Evolutionary conservation across 1,140 invertebrate genomes (phyloP), one percentile per base, ranked within the genome.

Genomic region (Thereuonema tuberculata): DNA sequence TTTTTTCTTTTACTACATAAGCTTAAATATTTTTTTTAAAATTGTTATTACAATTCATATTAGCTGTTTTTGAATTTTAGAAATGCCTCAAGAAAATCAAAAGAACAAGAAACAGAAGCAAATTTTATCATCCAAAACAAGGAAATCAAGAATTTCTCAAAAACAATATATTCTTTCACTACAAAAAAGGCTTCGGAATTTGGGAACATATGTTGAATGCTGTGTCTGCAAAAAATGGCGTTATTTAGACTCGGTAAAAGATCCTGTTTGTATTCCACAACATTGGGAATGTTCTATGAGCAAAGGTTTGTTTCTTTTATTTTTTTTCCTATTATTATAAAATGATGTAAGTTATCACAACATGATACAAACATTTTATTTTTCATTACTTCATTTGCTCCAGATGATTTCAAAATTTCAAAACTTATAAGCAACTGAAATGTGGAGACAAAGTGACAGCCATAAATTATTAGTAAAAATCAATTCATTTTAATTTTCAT

Each of bases 251-350:
- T 56, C 77, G 43, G 71, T 79, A 3, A 69, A 79, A 9, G 83
- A 84, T 69, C 80, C 79, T 1, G 58, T 75, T 24, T 72, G 78
- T 47, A 65, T 84, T 25, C 81, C 81, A 14, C 69, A 76, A 3
- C 72, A 74, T 28, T 84, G 83, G 83, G 79, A 73, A 63, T 85
- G 82, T 64, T 62, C 71, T 25, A 80, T 83, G 78, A 81, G 82
- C 66, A 64, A 71, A 67, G 77, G 80, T 81, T 66, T 63, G 65
- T 65, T n/a, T n/a, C n/a, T n/a, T n/a, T n/a, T n/a, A n/a, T n/a
- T n/a, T n/a, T n/a, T n/a, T n/a, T n/a, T n/a, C n/a, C n/a, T n/a
- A n/a, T n/a, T n/a, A n/a, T n/a, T n/a, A n/a, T n/a, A n/a, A n/a
- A n/a, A 47, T n/a, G 1, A 53, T 29, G 48, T 47, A 14, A 20